These are phyloP conservation scores for Oncopeltus fasciatus DNA, from an alignment of 1,140 invertebrate species.

Conservation along the genomic window DNA sequence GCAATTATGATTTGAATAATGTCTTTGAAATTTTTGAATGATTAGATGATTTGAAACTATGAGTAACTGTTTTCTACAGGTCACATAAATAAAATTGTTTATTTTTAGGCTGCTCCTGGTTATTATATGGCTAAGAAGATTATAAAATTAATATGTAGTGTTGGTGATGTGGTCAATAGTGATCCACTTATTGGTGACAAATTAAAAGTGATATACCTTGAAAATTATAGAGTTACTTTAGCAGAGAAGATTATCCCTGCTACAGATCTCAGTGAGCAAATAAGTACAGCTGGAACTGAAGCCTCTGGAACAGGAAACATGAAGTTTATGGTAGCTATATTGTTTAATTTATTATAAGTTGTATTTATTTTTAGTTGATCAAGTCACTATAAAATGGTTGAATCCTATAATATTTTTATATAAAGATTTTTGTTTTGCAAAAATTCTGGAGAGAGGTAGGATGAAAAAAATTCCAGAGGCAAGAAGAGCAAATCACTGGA, in stretches of 20 bases:
- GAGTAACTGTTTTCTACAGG: too few relatives aligned
- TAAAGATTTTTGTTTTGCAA: too few relatives aligned
- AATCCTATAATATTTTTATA: too few relatives aligned
- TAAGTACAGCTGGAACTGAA: conserved; percentile 95
- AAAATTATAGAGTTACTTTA: conserved; percentile 95
- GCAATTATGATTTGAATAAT: too few relatives aligned
- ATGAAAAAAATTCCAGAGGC: too few relatives aligned
- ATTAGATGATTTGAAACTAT: neutral
- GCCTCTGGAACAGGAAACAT: conserved; percentile 91
- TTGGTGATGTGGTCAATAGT: conserved; percentile 87
- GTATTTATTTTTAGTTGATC: too few relatives aligned
- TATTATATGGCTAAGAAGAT: conserved; percentile 98
- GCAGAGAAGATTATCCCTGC: conserved; percentile 98
- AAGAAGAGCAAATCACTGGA: too few relatives aligned
- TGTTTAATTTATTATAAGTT: too few relatives aligned
- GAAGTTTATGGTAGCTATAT: conserved; percentile 64
- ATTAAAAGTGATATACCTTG: conserved; percentile 88
- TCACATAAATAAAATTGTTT: neutral
- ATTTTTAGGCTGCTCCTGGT: conserved; percentile 72
- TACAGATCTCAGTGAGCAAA: conserved; percentile 95
- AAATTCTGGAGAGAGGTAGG: too few relatives aligned
- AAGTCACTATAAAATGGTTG: too few relatives aligned
- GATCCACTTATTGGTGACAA: conserved; percentile 94
- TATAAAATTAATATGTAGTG: conserved; percentile 89
- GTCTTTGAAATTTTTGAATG: too few relatives aligned